A percentile compares a stretch with the other conserved stretches of the same genome.
phyloP scores from a whole-genome alignment of 1,140 invertebrate genomes.

The Drosophila malerkotliana region DNA sequence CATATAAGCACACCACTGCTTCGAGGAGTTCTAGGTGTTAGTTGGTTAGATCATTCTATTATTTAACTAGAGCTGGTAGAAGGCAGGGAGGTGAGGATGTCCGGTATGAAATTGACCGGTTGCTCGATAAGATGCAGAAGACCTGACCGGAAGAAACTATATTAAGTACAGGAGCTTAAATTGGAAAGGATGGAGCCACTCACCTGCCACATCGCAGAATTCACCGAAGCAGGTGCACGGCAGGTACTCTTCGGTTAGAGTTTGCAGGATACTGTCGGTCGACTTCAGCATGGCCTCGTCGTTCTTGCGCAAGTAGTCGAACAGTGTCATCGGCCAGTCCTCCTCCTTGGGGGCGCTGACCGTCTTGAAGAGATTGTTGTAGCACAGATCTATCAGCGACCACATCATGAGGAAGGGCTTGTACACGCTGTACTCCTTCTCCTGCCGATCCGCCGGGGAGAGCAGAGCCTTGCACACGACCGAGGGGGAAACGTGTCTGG shows the following conservation, averaged over 20 bases:
- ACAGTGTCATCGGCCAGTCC: conserved; percentile 94
- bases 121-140: conserved; percentile 78
- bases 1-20: conserved; percentile 36
- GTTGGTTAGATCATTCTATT: conserved; percentile 19
- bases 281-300: conserved; percentile 95
- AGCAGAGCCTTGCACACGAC: conserved; percentile 85
- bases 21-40: conserved; percentile 18
- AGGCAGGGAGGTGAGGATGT: conserved; percentile 73
- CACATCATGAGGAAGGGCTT: conserved; percentile 95
- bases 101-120: conserved; percentile 76
- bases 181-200: not conserved
- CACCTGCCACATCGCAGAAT: conserved; percentile 94
- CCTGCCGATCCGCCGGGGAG: conserved; percentile 83
- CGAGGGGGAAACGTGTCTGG: conserved; percentile 87
- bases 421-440: conserved; percentile 92
- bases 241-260: conserved; percentile 94
- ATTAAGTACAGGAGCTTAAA: not conserved
- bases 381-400: conserved; percentile 91
- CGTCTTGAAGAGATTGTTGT: conserved; percentile 88
- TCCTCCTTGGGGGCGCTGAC: conserved; percentile 90
- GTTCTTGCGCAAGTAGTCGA: conserved; percentile 96
- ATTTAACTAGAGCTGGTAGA: conserved; percentile 69
- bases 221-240: conserved; percentile 95
- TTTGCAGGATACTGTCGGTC: conserved; percentile 91
- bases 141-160: conserved; percentile 35